Evolutionary conservation across 1,140 invertebrate genomes (phyloP), one percentile per base, ranked within the genome.

Genomic region (Euwallacea similis): DNA sequence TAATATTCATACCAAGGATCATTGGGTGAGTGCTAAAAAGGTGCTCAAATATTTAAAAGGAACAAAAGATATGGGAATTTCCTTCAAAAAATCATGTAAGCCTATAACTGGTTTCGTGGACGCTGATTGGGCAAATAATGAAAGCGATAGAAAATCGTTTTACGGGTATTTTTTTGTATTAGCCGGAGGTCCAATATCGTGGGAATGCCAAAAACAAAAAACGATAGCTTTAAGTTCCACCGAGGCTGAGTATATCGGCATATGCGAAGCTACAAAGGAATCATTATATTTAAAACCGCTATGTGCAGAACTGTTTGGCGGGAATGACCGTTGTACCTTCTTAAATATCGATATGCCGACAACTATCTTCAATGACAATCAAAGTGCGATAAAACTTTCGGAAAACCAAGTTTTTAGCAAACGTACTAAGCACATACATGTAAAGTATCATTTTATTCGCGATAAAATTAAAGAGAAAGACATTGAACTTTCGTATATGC

Each of bases 341-440:
- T 64, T 55, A 41, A 11, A 54, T 62, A 43, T 42, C 1, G 2
- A 10, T 53, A 41, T 59, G 16, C 11, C 15, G 41, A 44, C 50
- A 3, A 43, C 4, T 11, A 7, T 68, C 2, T 68, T 2, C 15
- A 68, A 68, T 16, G 66, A 62, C 13, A 61, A 69, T 41, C 15
- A 44, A 8, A 13, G 61, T 41, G 33, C 42, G 6, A 21, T 16
- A 13, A 47, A 64, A 50, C 7, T 69, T 7, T 21, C 56, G 0
- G 2, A 43, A 33, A 84, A 84, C 75, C 78, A 78, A 7, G 76
- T 81, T 21, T 77, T 73, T 53, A 77, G 82, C 60, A 61, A 71
- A 41, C 72, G 79, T 42, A 80, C 79, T 0, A 84, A 84, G 63
- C 83, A 83, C 63, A 83, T 84, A 21, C 80, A 83, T 66, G 75